These are phyloP conservation scores for Eurytoma adleriae DNA, from an alignment of 2,888 invertebrate genomes.

Conservation along the genomic window DNA sequence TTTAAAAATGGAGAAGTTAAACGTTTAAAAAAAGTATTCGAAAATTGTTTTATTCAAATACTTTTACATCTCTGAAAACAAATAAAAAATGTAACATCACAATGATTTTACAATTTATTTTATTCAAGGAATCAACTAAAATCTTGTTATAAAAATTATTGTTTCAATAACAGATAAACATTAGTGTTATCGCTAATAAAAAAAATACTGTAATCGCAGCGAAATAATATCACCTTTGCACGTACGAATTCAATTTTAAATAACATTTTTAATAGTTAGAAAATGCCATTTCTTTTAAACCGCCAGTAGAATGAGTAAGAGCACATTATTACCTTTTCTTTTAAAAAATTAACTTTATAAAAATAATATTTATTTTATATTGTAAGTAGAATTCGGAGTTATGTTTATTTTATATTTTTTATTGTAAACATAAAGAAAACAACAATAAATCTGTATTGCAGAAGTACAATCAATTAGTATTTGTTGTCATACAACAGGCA, in stretches of 20 bases:
- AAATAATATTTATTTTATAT: constrained; percentile 21
- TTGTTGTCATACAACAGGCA: constrained; percentile 32
- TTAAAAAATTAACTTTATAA: constrained; percentile 25
- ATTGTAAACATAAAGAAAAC: constrained; percentile 12
- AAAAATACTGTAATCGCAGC: not conserved
- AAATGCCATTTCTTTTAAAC: not conserved
- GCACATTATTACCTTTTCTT: constrained; percentile 24
- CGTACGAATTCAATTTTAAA: not conserved
- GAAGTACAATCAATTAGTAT: constrained; percentile 21
- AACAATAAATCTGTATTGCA: constrained; percentile 14
- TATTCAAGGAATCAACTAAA: not conserved
- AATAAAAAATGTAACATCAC: not conserved
- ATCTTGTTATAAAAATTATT: not conserved
- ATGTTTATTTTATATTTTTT: not conserved
- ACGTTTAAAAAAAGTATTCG: too few species aligned
- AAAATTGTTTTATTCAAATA: too few species aligned
- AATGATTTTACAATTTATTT: not conserved
- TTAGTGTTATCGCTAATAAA: not conserved
- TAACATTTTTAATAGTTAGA: not conserved
- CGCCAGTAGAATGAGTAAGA: constrained; percentile 13
- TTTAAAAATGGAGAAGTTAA: too few species aligned
- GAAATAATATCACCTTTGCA: not conserved
- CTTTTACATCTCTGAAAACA: too few species aligned
- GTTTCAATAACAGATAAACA: not conserved
- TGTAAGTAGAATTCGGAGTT: constrained; percentile 8